Conservation (phyloP, 2,113 vertebrate species). For the Maccullochella peelii region DNA sequence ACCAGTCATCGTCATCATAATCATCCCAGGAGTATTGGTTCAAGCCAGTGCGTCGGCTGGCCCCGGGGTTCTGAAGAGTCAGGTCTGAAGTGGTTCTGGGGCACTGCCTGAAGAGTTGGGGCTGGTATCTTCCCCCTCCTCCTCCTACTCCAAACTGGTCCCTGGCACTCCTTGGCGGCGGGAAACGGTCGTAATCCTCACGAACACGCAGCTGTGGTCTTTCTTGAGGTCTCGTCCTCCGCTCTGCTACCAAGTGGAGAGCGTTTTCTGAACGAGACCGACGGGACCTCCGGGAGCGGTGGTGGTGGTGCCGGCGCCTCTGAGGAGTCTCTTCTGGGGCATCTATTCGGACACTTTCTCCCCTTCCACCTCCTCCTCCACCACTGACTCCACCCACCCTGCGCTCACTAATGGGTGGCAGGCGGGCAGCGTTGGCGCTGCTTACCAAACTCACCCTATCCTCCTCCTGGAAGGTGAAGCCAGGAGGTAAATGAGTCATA, state of each 20-base stretch:
- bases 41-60: constrained; percentile 87
- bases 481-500: constrained; percentile 86
- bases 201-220: constrained; percentile 86
- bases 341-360: constrained; percentile 69
- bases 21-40: constrained; percentile 89
- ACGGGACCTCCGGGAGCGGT: constrained; percentile 88
- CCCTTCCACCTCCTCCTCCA: constrained; percentile 60
- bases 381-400: constrained; percentile 77
- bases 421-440: constrained; percentile 83
- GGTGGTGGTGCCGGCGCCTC: constrained; percentile 87
- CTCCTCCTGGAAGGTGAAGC: constrained; percentile 92
- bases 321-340: constrained; percentile 85
- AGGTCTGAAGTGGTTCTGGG: constrained; percentile 97
- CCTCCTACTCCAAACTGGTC: constrained; percentile 84
- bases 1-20: constrained; percentile 93
- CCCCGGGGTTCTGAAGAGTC: constrained; percentile 93
- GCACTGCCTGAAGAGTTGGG: constrained; percentile 91
- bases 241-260: constrained; percentile 92
- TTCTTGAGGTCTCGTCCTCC: constrained; percentile 86
- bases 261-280: constrained; percentile 97
- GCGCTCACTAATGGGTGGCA: constrained; percentile 92
- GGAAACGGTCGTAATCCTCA: constrained; percentile 94
- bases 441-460: constrained; percentile 86
- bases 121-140: constrained; percentile 76
- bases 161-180: constrained; percentile 87